Evolutionary conservation across 1,140 invertebrate genomes (phyloP), one percentile per base, ranked within the genome.

Genomic region (Nilaparvata lugens): DNA sequence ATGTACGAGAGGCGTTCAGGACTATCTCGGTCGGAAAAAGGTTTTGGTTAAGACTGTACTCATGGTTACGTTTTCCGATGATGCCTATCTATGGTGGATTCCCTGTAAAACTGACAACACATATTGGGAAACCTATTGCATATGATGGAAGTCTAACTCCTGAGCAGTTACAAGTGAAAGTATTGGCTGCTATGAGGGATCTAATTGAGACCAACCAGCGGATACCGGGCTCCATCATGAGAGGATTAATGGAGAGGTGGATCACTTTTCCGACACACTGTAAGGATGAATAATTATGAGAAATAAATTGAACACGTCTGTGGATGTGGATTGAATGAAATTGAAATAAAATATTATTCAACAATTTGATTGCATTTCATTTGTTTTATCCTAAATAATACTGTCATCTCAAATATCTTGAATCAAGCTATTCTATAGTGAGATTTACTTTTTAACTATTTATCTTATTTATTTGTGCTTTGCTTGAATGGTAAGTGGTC

Each of bases 21-120:
- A 84, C 85, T 57, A 77, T 94, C 64, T 84, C 83, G 65, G 82
- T 86, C 76, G 79, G 88, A 56, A 79, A 83, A 11, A 78, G 80
- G 67, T 75, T 91, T 45, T 93, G 88, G 75, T 71, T 88, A 55
- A 81, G 79, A 67, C 61, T 93, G n/a, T 85, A 88, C 75, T 84
- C 89, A 58, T 83, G 81, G 67, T 93, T 91, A 1, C 83, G 89
- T 62, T 80, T 98, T 65, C 97, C 97, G 13, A 80, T 97, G 52
- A 86, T 91, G 64, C 95, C 95, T 19, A 88, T 98, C 58, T 99
- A 97, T 78, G 97, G 97, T 23, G 93, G 94, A 40, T 98, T 98
- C 78, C 96, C 97, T 1, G 96, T 98, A 0, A 98, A 98, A 78
- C 79, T 98, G 68, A 81, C 87, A 64, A 95, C 93, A n/a, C 88